Evolutionary conservation across 1,140 invertebrate species (phyloP).

Genomic region (Chelonus insularis): DNA sequence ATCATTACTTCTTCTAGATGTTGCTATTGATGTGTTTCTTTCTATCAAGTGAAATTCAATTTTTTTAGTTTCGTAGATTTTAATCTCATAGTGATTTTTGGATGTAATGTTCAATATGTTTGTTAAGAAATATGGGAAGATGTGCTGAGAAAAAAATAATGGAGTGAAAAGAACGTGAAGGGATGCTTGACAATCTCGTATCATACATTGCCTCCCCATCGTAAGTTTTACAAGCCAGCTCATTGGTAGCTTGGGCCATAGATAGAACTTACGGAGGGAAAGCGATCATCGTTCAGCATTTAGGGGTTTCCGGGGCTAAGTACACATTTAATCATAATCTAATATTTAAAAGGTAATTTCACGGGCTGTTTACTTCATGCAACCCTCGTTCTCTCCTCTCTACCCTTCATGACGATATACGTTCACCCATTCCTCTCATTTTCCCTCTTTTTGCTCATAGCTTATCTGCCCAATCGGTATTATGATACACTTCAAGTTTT

Average conservation of each 20-base stretch:
- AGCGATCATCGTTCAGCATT: conserved; percentile 45
- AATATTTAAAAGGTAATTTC: conserved; percentile 64
- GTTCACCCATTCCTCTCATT: neutral
- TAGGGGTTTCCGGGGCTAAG: conserved; percentile 47
- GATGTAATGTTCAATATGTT: no score
- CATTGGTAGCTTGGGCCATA: conserved; percentile 14
- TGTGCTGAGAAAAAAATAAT: neutral
- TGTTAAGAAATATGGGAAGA: no score
- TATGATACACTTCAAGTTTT: conserved; percentile 18
- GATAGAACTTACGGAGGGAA: conserved; percentile 26
- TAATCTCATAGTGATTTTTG: no score
- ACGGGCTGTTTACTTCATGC: conserved; percentile 58
- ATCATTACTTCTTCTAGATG: neutral
- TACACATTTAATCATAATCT: conserved; percentile 62
- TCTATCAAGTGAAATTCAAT: no score
- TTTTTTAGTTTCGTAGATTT: no score
- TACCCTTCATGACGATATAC: conserved; percentile 10
- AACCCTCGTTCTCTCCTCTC: conserved; percentile 22
- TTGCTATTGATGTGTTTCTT: no score
- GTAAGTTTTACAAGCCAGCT: conserved; percentile 43
- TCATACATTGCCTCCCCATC: conserved; percentile 42
- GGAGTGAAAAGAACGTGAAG: neutral
- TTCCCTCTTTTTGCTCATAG: neutral
- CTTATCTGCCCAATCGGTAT: conserved; percentile 16
- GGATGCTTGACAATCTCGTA: conserved; percentile 24